Evolutionary conservation across 2,113 vertebrate species (phyloP).

Genomic region (Chaetodon trifascialis): DNA sequence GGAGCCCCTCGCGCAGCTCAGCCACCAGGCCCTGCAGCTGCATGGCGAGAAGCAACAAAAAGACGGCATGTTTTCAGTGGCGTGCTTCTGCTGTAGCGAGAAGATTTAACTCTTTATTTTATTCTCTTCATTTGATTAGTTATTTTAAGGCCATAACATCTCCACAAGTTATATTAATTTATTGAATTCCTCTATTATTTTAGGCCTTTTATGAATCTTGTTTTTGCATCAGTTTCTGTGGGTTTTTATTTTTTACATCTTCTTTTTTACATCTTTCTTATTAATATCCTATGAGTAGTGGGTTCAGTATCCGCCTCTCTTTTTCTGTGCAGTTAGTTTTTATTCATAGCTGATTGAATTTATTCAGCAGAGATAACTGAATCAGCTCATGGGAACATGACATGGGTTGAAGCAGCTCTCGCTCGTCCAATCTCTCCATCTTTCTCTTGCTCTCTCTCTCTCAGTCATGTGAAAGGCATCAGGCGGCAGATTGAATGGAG

Average conservation of each 20-base stretch:
- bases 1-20: slow-evolving; percentile 93
- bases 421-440: slow-evolving; percentile 28
- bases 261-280: not conserved
- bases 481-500: slow-evolving; percentile 67
- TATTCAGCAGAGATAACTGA: slow-evolving; percentile 61
- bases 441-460: slow-evolving; percentile 17
- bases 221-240: not conserved
- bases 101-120: not conserved
- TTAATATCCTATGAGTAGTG: not conserved
- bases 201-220: not conserved
- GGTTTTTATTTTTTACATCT: not conserved
- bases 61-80: not conserved
- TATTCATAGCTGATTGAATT: slow-evolving; percentile 66
- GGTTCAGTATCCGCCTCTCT: not conserved
- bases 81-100: not conserved
- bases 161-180: not conserved
- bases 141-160: not conserved
- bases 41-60: not conserved
- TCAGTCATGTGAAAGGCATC: slow-evolving; percentile 83
- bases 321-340: slow-evolving; percentile 29
- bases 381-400: slow-evolving; percentile 69
- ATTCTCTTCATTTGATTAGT: not conserved
- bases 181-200: not conserved
- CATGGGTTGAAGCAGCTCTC: slow-evolving; percentile 34
- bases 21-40: slow-evolving; percentile 93